Percentiles rank a stretch among this genome's conserved stretches.
phyloP scores from a whole-genome alignment of 2,888 invertebrate species.

The Keiferia lycopersicella region DNA sequence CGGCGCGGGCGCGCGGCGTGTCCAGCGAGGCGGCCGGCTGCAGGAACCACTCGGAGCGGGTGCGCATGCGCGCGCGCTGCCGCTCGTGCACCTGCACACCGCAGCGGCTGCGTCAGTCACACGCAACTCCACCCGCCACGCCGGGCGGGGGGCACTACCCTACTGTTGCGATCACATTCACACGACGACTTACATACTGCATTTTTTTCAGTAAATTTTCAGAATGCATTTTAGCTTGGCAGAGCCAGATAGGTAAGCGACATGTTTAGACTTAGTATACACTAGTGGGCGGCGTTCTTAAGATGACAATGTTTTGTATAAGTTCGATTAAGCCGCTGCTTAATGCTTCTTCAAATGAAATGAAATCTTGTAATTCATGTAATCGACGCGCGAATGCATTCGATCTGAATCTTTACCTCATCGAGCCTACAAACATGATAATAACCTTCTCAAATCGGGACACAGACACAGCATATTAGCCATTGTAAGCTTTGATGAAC shows the following conservation, averaged over 20 bases:
- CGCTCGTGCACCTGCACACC: constrained; percentile 93
- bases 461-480: not conserved
- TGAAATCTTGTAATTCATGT: too few relatives aligned
- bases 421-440: not conserved
- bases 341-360: too few relatives aligned
- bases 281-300: too few relatives aligned
- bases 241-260: too few relatives aligned
- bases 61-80: constrained; percentile 97
- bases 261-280: too few relatives aligned
- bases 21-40: constrained; percentile 83
- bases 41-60: constrained; percentile 98
- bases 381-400: constrained; percentile 11
- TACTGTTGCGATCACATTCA: not conserved
- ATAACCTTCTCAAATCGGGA: not conserved
- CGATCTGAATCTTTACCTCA: not conserved
- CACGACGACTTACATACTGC: not conserved
- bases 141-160: too few relatives aligned
- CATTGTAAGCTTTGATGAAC: constrained; percentile 20
- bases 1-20: constrained; percentile 68
- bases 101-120: constrained; percentile 34
- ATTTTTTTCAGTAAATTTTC: not conserved
- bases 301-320: too few relatives aligned
- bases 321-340: too few relatives aligned
- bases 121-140: not conserved
- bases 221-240: too few relatives aligned